Evolutionary conservation across 1,140 invertebrate species (phyloP).

Genomic region (Drosophila sproati): DNA sequence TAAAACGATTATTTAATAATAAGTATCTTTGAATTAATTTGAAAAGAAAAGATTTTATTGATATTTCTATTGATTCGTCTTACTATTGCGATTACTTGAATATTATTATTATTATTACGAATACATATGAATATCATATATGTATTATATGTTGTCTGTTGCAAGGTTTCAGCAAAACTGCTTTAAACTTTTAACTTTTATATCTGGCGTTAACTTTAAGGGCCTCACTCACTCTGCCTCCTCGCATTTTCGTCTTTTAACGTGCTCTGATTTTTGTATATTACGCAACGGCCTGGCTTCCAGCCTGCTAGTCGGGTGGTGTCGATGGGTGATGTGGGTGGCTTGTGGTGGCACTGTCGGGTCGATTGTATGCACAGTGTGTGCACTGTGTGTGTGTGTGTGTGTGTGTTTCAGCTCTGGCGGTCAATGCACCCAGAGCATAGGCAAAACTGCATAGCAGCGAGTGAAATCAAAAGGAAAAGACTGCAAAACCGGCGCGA

Average conservation of each 20-base stretch:
- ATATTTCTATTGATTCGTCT: too few species aligned
- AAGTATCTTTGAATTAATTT: too few species aligned
- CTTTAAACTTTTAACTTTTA: too few species aligned
- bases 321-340: neutral
- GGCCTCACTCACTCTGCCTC: conserved; percentile 13
- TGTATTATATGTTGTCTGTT: too few species aligned
- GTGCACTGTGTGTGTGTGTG: neutral
- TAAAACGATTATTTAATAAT: too few species aligned
- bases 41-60: too few species aligned
- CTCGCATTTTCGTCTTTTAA: conserved; percentile 24
- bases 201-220: conserved; percentile 4
- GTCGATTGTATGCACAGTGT: neutral
- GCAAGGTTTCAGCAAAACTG: too few species aligned
- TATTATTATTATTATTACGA: too few species aligned
- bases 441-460: conserved; percentile 44
- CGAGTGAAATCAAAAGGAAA: conserved; percentile 47
- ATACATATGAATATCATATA: too few species aligned
- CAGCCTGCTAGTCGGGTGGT: neutral
- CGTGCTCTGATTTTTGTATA: conserved; percentile 38
- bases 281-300: conserved; percentile 24
- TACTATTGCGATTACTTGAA: too few species aligned
- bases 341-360: neutral
- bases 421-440: conserved; percentile 62
- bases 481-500: conserved; percentile 20
- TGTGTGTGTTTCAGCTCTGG: neutral